Conservation (phyloP, 2,888 invertebrate species). For the Tolmerus cingulatus region DNA sequence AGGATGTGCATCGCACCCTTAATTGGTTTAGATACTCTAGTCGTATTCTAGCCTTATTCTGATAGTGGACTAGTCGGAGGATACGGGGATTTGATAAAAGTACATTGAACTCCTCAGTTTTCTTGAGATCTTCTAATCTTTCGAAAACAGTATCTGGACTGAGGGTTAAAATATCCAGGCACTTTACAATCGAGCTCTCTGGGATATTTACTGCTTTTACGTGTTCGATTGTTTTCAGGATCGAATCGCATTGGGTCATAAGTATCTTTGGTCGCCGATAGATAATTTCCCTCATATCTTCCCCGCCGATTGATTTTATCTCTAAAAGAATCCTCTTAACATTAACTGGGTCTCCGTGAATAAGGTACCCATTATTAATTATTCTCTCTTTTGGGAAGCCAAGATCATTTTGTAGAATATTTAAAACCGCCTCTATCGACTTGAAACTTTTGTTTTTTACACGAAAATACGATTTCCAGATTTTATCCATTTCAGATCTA, state of each 20-base stretch:
- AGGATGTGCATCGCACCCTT: conserved; percentile 64
- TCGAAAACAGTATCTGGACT: conserved; percentile 67
- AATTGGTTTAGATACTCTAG: conserved; percentile 65
- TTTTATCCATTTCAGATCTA: conserved; percentile 57
- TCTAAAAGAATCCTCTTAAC: conserved; percentile 67
- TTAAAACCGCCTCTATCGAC: conserved; percentile 67
- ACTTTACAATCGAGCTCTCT: conserved; percentile 65
- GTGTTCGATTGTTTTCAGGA: conserved; percentile 67
- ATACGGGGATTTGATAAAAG: conserved; percentile 70
- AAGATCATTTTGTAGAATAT: conserved; percentile 67
- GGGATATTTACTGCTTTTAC: conserved; percentile 69
- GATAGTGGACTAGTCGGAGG: conserved; percentile 65
- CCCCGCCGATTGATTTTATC: conserved; percentile 66
- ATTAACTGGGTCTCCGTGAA: conserved; percentile 69
- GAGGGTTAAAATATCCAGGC: conserved; percentile 69
- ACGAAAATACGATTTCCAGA: conserved; percentile 59
- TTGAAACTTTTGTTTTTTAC: conserved; percentile 64
- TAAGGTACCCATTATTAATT: conserved; percentile 68
- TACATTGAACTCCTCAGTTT: conserved; percentile 69
- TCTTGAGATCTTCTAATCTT: conserved; percentile 68
- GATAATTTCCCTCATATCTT: conserved; percentile 67
- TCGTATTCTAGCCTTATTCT: conserved; percentile 64
- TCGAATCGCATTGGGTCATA: conserved; percentile 67
- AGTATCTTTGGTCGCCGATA: conserved; percentile 70
- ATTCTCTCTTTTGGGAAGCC: conserved; percentile 67